These are phyloP conservation scores for Shinisaurus crocodilurus DNA, from an alignment of 2,113 vertebrate genomes.

Conservation along the genomic window DNA sequence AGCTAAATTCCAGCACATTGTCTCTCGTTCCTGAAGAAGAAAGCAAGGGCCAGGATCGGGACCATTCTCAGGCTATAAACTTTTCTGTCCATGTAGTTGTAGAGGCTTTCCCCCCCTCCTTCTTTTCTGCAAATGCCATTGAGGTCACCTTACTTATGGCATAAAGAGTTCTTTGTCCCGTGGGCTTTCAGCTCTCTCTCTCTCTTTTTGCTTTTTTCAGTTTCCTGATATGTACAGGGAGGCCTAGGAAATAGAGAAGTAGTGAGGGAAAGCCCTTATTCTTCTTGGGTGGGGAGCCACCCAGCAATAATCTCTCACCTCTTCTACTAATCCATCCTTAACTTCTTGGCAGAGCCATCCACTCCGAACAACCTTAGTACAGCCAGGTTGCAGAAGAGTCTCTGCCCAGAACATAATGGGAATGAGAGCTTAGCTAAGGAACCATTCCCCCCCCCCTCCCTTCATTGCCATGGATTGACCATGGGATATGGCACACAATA, in stretches of 20 bases:
- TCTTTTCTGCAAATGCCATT: conserved; percentile 17
- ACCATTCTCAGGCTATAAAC: not conserved
- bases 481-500: not conserved
- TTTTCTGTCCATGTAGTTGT: not conserved
- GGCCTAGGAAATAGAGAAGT: conserved; percentile 5
- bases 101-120: not conserved
- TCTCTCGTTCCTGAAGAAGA: not conserved
- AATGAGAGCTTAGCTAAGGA: not conserved
- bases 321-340: not conserved
- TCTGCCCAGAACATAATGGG: not conserved
- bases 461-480: too few species aligned
- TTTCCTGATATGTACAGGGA: not conserved
- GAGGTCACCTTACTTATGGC: conserved; percentile 42
- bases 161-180: conserved; percentile 21
- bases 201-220: not conserved
- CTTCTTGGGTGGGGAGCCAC: conserved; percentile 25
- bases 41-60: not conserved
- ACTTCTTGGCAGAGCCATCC: not conserved
- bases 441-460: not conserved
- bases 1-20: not conserved
- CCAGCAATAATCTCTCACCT: conserved; percentile 6
- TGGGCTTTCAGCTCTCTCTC: not conserved
- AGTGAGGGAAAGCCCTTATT: not conserved
- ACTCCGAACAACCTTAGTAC: not conserved
- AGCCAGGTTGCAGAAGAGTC: not conserved